A percentile compares a stretch with the other conserved stretches of the same genome.
Evolutionary conservation across 2,797 vertebrate species (phyloP).

Genomic region (Gouania willdenowi): DNA sequence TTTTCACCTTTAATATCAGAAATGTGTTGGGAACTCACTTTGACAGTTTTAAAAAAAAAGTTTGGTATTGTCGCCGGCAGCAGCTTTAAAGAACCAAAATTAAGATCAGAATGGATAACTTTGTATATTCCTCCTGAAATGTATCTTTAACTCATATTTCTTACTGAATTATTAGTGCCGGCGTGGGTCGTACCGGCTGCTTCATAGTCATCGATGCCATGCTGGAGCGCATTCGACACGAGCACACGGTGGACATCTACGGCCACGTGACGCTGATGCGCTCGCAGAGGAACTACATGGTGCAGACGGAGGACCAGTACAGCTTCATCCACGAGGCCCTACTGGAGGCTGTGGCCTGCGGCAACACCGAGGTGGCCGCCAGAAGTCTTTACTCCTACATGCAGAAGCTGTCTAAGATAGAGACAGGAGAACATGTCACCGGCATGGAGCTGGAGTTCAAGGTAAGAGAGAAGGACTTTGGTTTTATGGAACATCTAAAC

Average conservation of each 20-base stretch:
- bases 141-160: too few relatives aligned
- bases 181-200: conserved; percentile 93
- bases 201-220: conserved; percentile 97
- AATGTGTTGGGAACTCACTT: too few relatives aligned
- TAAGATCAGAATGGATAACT: too few relatives aligned
- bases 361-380: conserved; percentile 93
- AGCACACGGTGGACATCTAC: conserved; percentile 94
- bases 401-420: conserved; percentile 93
- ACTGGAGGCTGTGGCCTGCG: conserved; percentile 94
- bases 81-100: too few relatives aligned
- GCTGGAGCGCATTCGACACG: conserved; percentile 93
- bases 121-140: too few relatives aligned
- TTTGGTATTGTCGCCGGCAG: too few relatives aligned
- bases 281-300: conserved; percentile 98
- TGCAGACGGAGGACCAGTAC: conserved; percentile 98
- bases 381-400: conserved; percentile 93
- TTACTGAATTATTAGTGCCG: conserved; percentile 86
- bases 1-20: too few relatives aligned
- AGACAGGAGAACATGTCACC: conserved; percentile 87
- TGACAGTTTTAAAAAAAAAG: too few relatives aligned
- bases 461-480: conserved; percentile 56
- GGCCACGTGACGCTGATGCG: conserved; percentile 97
- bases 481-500: too few relatives aligned
- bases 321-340: conserved; percentile 97
- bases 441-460: conserved; percentile 99